phyloP scores from a whole-genome alignment of 2,888 invertebrate species.

The Volucella zonaria region DNA sequence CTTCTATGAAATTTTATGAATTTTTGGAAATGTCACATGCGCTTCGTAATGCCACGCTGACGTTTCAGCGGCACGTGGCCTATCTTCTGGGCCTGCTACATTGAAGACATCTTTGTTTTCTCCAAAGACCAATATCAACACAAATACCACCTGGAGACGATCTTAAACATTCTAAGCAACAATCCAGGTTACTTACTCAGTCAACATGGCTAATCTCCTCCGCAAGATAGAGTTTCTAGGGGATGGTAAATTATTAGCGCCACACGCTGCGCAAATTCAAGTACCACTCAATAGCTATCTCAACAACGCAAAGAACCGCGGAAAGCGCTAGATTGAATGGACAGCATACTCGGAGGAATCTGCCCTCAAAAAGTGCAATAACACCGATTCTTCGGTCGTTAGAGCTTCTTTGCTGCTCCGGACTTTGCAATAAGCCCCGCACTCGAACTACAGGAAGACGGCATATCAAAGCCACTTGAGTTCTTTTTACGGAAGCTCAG shows the following conservation, averaged over 20 bases:
- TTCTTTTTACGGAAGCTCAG: slow-evolving; percentile 34
- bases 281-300: slow-evolving; percentile 7
- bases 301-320: not conserved
- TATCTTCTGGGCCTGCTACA: too few relatives aligned
- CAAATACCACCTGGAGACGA: too few relatives aligned
- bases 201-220: too few relatives aligned
- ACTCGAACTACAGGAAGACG: not conserved
- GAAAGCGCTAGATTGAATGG: slow-evolving; percentile 5
- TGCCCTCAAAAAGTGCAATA: slow-evolving; percentile 4
- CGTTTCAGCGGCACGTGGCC: too few relatives aligned
- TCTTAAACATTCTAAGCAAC: too few relatives aligned
- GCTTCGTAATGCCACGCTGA: too few relatives aligned
- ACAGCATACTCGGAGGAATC: not conserved
- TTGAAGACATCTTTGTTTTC: too few relatives aligned
- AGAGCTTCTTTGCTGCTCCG: slow-evolving; percentile 17
- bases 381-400: not conserved
- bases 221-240: too few relatives aligned
- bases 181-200: too few relatives aligned
- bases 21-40: too few relatives aligned
- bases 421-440: not conserved
- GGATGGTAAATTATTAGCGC: slow-evolving; percentile 13
- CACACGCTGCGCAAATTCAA: slow-evolving; percentile 1
- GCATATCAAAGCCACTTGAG: slow-evolving; percentile 8
- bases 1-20: too few relatives aligned
- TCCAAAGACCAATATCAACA: too few relatives aligned